Conservation (phyloP, 2,888 invertebrate species). For the Platycheirus albimanus region DNA sequence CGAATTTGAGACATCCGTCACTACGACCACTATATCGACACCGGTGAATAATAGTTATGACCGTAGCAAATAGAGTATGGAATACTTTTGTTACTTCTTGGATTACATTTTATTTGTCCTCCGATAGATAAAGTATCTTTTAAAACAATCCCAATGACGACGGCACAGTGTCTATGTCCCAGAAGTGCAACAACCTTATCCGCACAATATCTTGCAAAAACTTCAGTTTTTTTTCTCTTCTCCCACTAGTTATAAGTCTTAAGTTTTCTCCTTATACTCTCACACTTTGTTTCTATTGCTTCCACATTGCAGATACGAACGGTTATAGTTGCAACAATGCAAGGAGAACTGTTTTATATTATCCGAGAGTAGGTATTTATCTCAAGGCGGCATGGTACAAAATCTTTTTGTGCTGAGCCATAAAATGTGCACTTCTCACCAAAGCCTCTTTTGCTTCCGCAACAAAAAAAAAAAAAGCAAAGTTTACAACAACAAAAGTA, state of each 20-base stretch:
- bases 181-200: conserved; percentile 66
- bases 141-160: conserved; percentile 4
- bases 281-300: conserved; percentile 26
- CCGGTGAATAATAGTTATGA: background rate
- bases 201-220: conserved; percentile 29
- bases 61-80: conserved; percentile 4
- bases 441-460: background rate
- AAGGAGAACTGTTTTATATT: background rate
- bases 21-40: background rate
- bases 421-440: conserved; percentile 26
- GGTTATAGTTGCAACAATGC: background rate
- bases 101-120: conserved; percentile 5
- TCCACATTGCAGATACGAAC: no score
- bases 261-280: conserved; percentile 10
- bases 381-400: conserved; percentile 24
- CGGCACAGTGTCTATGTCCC: background rate
- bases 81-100: conserved; percentile 7
- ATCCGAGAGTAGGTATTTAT: conserved; percentile 20
- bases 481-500: no score
- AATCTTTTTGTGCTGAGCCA: conserved; percentile 22
- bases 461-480: background rate
- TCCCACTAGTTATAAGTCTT: conserved; percentile 8
- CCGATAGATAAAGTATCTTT: conserved; percentile 3
- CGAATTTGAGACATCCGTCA: background rate
- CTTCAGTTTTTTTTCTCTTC: conserved; percentile 20